Base-by-base conservation (phyloP, 2,888 invertebrate species). In the Aleiodes alternator region DNA sequence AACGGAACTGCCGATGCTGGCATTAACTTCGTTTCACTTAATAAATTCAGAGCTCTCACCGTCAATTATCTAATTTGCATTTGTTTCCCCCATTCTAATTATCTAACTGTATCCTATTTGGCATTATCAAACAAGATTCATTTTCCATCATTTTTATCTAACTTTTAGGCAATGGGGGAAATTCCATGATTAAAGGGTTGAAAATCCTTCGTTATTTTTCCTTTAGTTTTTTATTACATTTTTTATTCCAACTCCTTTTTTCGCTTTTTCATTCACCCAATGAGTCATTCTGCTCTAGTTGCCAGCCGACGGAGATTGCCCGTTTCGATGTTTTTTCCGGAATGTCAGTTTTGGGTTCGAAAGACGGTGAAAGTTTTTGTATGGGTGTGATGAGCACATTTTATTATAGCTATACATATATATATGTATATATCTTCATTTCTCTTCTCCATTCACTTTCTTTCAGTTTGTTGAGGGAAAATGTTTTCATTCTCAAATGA, bases 271-370 rank as follows among this genome's bases (percentile, higher is more conserved):
- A 57, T 14, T 9, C 14, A 38, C 12, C 43, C 69, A 55, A 16
- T 48, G 53, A 61, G 61, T 29, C 16, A 72, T 72, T 74, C 69
- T 38, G 69, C 73, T 74, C 73, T 51, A 69, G 31, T 74, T 74
- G 57, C 51, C 12, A 38, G 43, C 16, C 56, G 50, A 14, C 34
- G 51, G 48, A 69, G 38, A 57, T 53, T 55, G 31, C 23, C 48
- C n/a, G 43, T 73, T 29, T 56, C 50, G n/a, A 69, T 48, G 56
- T 7, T 53, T 69, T 74, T 69, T 69, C 73, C 59, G 61, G 69
- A 50, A 59, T 48, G 71, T 29, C 61, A 38, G 34, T 64, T 69
- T 55, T 12, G 34, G 48, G 14, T 59, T 59, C 9, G 57, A 43
- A 23, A 69, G 34, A 50, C 51, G 72, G 72, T 66, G 72, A 72